Evolutionary conservation across 2,113 vertebrate species (phyloP).

Genomic region (Lepisosteus osseus): DNA sequence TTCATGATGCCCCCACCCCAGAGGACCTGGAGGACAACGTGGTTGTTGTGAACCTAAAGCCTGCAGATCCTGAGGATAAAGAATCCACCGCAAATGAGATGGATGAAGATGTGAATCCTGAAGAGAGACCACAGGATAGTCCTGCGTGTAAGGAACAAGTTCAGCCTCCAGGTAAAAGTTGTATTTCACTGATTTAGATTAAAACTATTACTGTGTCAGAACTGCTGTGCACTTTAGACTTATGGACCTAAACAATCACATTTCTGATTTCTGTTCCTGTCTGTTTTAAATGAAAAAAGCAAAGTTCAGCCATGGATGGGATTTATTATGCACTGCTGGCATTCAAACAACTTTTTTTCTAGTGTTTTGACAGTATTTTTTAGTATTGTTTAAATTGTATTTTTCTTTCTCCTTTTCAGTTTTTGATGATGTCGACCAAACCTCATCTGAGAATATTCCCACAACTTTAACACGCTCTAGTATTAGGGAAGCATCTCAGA

Average conservation of each 20-base stretch:
- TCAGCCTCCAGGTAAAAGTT: slow-evolving; percentile 41
- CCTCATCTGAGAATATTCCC: slow-evolving; percentile 52
- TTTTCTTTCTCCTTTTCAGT: slow-evolving; percentile 39
- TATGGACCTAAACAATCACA: no score
- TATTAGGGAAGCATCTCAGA: slow-evolving; percentile 43
- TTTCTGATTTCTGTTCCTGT: no score
- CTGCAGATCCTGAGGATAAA: slow-evolving; percentile 11
- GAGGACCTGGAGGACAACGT: slow-evolving; percentile 54
- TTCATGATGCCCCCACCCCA: slow-evolving; percentile 70
- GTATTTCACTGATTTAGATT: not conserved
- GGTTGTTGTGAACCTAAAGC: slow-evolving; percentile 47
- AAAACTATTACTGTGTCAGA: not conserved
- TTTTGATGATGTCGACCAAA: slow-evolving; percentile 61
- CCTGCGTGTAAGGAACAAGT: slow-evolving; percentile 4
- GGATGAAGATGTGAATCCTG: slow-evolving; percentile 1
- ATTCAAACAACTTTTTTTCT: no score
- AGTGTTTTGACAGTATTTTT: no score
- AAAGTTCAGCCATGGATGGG: no score
- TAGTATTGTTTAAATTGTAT: not conserved
- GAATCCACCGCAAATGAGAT: not conserved
- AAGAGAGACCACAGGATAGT: slow-evolving; percentile 11
- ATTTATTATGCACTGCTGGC: no score
- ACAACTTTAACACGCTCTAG: slow-evolving; percentile 45
- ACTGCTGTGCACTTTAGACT: no score
- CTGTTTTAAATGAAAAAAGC: no score